These are phyloP conservation scores for Oreohelix idahoensis DNA, from an alignment of 1,140 invertebrate genomes.

Conservation along the genomic window DNA sequence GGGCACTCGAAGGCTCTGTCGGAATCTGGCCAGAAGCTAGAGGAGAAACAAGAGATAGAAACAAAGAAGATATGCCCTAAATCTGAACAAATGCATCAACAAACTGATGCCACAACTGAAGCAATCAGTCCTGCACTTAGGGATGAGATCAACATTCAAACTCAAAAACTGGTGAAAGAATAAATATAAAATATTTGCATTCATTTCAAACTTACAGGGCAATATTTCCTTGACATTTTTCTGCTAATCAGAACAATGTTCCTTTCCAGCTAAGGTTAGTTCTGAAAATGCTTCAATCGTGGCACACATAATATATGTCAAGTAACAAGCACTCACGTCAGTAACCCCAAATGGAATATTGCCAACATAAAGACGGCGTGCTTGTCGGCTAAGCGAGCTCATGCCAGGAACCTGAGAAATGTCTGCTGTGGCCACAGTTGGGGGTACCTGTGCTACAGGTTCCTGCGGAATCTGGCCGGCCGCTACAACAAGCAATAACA, in stretches of 20 bases:
- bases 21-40: constrained; percentile 98
- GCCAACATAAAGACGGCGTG: constrained; percentile 95
- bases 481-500: constrained; percentile 89
- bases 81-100: constrained; percentile 12
- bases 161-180: no score
- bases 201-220: no score
- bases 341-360: constrained; percentile 99
- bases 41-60: constrained; percentile 83
- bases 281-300: constrained; percentile 10
- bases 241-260: no score
- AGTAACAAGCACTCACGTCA: constrained; percentile 76
- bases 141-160: no score
- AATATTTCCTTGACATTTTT: no score
- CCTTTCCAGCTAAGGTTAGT: not conserved
- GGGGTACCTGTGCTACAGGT: constrained; percentile 36
- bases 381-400: constrained; percentile 97
- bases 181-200: no score
- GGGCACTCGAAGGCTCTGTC: constrained; percentile 54
- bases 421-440: constrained; percentile 68
- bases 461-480: constrained; percentile 90
- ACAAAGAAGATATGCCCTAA: constrained; percentile 8
- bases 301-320: not conserved
- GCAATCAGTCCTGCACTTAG: not conserved
- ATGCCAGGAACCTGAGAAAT: constrained; percentile 88
- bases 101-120: not conserved